Evolutionary conservation across 2,113 vertebrate species (phyloP).

Genomic region (Dasyornis broadbenti): DNA sequence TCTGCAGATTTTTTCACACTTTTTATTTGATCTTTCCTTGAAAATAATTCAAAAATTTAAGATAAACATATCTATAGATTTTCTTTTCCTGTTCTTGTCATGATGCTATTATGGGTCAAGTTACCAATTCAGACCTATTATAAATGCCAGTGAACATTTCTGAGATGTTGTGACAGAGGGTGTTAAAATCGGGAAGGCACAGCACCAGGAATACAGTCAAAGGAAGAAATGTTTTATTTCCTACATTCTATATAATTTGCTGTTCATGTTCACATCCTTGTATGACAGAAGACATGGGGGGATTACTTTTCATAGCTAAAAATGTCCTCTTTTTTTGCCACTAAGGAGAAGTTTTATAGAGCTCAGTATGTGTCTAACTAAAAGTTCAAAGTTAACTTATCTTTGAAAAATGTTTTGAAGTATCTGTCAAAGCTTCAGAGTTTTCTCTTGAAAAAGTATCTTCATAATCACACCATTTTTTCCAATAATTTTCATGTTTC

Average conservation of each 20-base stretch:
- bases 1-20: not conserved
- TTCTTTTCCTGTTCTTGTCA: not conserved
- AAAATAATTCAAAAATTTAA: not conserved
- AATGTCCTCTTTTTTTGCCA: not conserved
- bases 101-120: not conserved
- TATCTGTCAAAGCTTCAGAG: not conserved
- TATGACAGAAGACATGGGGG: not conserved
- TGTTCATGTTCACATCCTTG: not conserved
- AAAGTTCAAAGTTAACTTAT: not conserved
- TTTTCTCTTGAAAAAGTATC: not conserved
- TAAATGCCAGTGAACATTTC: not conserved
- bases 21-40: not conserved
- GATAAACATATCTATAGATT: not conserved
- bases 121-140: not conserved
- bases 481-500: not conserved
- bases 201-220: not conserved
- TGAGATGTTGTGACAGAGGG: not conserved
- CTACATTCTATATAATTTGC: not conserved
- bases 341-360: not conserved
- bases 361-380: not conserved
- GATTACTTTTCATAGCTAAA: not conserved
- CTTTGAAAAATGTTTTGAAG: constrained; percentile 1
- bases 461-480: not conserved
- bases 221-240: not conserved
- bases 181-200: not conserved